Base-by-base conservation (phyloP, 2,113 vertebrate genomes). In the Xenus cinereus region DNA sequence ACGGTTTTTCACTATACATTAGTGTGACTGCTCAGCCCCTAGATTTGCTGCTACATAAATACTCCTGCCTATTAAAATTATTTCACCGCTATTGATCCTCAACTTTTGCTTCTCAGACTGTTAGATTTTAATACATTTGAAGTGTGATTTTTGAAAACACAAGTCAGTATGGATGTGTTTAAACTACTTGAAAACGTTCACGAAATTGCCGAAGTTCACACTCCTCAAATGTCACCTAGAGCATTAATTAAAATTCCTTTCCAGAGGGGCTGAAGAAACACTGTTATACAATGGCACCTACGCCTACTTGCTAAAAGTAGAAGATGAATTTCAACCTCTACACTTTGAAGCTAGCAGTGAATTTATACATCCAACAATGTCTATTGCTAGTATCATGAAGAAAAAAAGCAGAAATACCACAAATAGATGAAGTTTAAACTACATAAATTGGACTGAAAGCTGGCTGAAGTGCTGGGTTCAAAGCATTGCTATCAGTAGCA, bases 171-270 rank as follows among this genome's bases (percentile, higher is more conserved):
- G 17, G 41, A 92, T 85, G 54, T 89, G 56, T 91, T 91, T 87
- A 43, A 95, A 62, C 13, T 45, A 75, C 79, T 79, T 64, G 39
- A 91, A 89, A 79, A 75, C 0, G 2, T 68, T 91, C 24, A 74
- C 67, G 45, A 95, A 84, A 56, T 75, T 72, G 88, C 43, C 80
- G 91, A 80, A 95, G 43, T 92, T 97, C 83, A 95, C 94, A 94
- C 91, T 82, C 43, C 13, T 66, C 57, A 89, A 88, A 90, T 72
- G 50, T 48, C 87, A 95, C 68, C 57, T 81, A 81, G 43, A 92
- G 68, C 69, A 78, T 63, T 85, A 95, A 96, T 93, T 97, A 89
- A 82, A 82, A 75, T 82, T 73, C 33, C 22, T 82, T 87, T 83
- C 84, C 74, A 68, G 84, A 84, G 39, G 87, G 62, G 30, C 3